Conservation (phyloP, 2,888 invertebrate genomes). For the Serrognathus titanus region DNA sequence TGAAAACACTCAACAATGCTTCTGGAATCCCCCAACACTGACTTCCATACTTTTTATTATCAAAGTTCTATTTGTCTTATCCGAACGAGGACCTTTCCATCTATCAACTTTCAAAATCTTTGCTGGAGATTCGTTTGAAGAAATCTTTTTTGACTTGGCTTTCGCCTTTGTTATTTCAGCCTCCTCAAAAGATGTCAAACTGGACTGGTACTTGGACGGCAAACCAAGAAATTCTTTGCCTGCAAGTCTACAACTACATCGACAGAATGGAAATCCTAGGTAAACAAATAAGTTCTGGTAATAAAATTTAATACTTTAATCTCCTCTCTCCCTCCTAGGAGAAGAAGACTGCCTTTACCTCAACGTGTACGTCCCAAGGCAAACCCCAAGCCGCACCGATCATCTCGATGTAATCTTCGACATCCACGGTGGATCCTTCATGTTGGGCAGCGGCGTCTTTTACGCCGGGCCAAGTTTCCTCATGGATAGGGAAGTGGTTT, state of each 20-base stretch:
- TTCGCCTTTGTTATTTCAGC: constrained; percentile 7
- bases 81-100: too few species aligned
- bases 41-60: too few species aligned
- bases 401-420: constrained; percentile 46
- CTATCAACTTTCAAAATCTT: too few species aligned
- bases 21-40: too few species aligned
- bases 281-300: neutral
- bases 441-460: constrained; percentile 35
- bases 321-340: constrained; percentile 41
- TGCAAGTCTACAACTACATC: constrained; percentile 7
- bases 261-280: neutral
- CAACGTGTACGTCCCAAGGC: constrained; percentile 60
- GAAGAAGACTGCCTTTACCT: constrained; percentile 65
- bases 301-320: too few species aligned
- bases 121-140: too few species aligned
- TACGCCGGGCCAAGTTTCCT: constrained; percentile 48
- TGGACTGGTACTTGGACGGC: constrained; percentile 25
- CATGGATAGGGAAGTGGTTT: constrained; percentile 44
- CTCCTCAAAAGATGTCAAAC: constrained; percentile 18
- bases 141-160: too few species aligned
- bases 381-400: constrained; percentile 41
- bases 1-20: too few species aligned
- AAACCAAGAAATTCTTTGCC: constrained; percentile 15
- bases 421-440: constrained; percentile 52
- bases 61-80: too few species aligned